Base-by-base conservation (phyloP, 2,113 vertebrate species). In the Ammodytes dubius region DNA sequence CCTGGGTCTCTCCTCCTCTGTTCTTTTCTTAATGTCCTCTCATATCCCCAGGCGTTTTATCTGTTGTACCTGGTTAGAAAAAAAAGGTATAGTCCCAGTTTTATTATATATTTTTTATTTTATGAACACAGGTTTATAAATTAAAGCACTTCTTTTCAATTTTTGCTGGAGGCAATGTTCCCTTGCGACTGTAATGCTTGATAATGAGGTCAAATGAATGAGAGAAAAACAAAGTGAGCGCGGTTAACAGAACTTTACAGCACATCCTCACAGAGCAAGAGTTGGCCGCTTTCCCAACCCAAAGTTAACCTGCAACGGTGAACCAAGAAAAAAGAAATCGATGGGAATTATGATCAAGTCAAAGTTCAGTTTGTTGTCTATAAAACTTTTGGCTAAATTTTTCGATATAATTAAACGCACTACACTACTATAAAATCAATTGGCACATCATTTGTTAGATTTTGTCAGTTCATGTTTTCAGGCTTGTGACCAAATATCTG, bases 171-270 rank as follows among this genome's bases (percentile, higher is more conserved):
- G 83, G 82, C 58, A 15, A 65, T 71, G 39, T 57, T 77, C 81
- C 84, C 76, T 61, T n/a, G 81, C 57, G 79, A 85, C 63, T 58
- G 43, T 58, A 72, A 46, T 4, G 15, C 81, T 84, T 77, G 58
- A 87, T 89, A 91, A 91, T 88, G 67, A 86, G 89, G 86, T 88
- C 81, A 87, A 70, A 54, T 46, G 58, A 68, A 79, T 70, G 67
- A 71, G 12, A 11, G 46, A 14, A 43, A 39, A 61, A 17, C 59
- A 57, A 77, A 74, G 46, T 37, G 50, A 72, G 53, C 76, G 46
- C 78, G 35, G 49, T 65, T 81, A 76, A 74, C 57, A 77, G 6
- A 70, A 66, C 76, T 53, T 65, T 71, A 79, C 61, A 56, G 50
- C 35, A 53, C 7, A 67, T 12, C 50, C 40, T 78, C 42, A 56